phyloP scores from a whole-genome alignment of 2,113 vertebrate genomes.

The Passer montanus region DNA sequence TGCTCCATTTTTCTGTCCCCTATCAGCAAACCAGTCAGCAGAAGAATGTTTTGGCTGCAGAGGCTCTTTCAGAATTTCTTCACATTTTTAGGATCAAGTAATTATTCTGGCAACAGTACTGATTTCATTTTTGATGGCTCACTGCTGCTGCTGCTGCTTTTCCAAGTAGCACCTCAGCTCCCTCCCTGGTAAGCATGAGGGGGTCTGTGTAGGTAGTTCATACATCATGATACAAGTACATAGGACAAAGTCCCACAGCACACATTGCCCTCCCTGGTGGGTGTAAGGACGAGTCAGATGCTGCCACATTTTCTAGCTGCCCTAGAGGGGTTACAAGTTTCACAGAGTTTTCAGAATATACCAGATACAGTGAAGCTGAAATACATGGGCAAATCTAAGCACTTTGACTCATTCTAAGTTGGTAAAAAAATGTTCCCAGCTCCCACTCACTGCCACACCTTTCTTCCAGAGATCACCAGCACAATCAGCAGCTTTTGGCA shows the following conservation, averaged over 20 bases:
- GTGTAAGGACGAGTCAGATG: background rate
- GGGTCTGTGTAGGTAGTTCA: background rate
- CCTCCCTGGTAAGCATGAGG: background rate
- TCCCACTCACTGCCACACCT: background rate
- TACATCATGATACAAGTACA: background rate
- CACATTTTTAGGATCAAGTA: background rate
- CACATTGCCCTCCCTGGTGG: background rate
- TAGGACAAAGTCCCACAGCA: background rate
- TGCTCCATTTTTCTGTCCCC: slow-evolving; percentile 2
- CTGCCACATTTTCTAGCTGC: background rate
- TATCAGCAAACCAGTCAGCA: background rate
- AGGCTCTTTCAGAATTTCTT: background rate
- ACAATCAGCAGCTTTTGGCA: background rate
- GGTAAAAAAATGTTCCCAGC: background rate
- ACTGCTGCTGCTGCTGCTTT: background rate
- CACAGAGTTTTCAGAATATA: background rate
- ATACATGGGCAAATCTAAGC: background rate
- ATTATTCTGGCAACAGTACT: background rate
- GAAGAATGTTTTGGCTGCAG: background rate
- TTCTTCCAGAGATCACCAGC: background rate
- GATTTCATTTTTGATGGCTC: background rate
- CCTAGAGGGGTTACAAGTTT: background rate
- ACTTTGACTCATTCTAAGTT: background rate
- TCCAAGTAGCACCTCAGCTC: background rate
- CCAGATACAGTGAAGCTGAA: background rate